A percentile compares a stretch with the other conserved stretches of the same genome.
Conservation (phyloP, 1,140 invertebrate genomes). For the Gerris buenoi region DNA sequence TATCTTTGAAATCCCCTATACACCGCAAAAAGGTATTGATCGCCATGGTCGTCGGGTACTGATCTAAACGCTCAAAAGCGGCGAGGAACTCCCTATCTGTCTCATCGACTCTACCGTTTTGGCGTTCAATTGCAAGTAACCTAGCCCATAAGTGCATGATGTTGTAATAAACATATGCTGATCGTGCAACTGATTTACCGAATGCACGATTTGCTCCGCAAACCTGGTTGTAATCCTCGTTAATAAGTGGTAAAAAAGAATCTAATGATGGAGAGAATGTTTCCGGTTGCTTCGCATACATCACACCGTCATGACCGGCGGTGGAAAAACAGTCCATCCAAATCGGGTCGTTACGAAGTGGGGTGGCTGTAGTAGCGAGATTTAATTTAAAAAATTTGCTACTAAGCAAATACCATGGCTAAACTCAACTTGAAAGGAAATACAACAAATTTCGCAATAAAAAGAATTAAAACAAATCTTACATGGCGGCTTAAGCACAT, state of each 20-base stretch:
- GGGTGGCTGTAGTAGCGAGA: too few relatives aligned
- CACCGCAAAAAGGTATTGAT: slow-evolving; percentile 5
- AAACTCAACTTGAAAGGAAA: too few relatives aligned
- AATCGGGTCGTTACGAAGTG: too few relatives aligned
- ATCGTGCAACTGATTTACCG: neutral
- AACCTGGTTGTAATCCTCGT: slow-evolving; percentile 3
- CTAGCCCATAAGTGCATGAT: slow-evolving; percentile 8
- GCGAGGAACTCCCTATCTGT: neutral
- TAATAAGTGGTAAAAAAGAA: slow-evolving; percentile 4
- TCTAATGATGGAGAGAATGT: slow-evolving; percentile 5
- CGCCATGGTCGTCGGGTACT: neutral
- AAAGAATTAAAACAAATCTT: too few relatives aligned
- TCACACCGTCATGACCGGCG: too few relatives aligned
- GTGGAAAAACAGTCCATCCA: too few relatives aligned
- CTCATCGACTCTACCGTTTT: neutral
- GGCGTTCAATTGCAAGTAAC: neutral
- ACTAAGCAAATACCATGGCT: too few relatives aligned
- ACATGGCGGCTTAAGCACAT: too few relatives aligned
- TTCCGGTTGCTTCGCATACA: too few relatives aligned
- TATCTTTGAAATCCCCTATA: neutral
- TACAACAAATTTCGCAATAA: too few relatives aligned
- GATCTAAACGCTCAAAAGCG: slow-evolving; percentile 1
- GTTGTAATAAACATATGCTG: slow-evolving; percentile 5
- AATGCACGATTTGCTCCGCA: neutral
- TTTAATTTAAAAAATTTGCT: too few relatives aligned